Evolutionary conservation across 1,140 invertebrate species (phyloP).

Genomic region (Hesperophylax magnus): DNA sequence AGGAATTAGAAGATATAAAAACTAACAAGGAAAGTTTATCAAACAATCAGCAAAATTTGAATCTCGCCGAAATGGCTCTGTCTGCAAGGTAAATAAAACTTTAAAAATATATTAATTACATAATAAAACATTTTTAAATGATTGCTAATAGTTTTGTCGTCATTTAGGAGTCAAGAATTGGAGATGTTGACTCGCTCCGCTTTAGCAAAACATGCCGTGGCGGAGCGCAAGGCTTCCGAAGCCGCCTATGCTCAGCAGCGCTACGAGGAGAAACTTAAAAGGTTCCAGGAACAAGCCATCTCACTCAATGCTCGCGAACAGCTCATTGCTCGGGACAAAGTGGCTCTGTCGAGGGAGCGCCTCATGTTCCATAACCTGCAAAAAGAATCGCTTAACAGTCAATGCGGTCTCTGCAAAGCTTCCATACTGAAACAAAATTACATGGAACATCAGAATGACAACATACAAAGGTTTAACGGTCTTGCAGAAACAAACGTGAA

Average conservation of each 20-base stretch:
- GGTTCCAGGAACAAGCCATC: conserved; percentile 67
- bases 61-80: conserved; percentile 65
- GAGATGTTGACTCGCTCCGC: conserved; percentile 66
- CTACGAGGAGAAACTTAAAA: conserved; percentile 67
- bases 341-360: conserved; percentile 66
- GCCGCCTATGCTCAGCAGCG: conserved; percentile 65
- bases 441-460: conserved; percentile 33
- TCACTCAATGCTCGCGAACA: conserved; percentile 67
- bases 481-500: conserved; percentile 34
- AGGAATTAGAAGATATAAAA: conserved; percentile 64
- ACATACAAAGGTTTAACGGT: conserved; percentile 41
- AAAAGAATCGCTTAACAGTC: conserved; percentile 63
- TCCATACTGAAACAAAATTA: conserved; percentile 14
- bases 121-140: background rate
- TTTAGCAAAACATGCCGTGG: conserved; percentile 66
- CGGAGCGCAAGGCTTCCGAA: conserved; percentile 66
- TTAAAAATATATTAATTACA: background rate
- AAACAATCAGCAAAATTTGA: conserved; percentile 64
- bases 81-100: conserved; percentile 62
- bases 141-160: background rate
- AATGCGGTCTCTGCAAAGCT: conserved; percentile 65
- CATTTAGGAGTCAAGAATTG: conserved; percentile 64
- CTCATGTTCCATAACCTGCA: conserved; percentile 66
- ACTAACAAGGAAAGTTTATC: conserved; percentile 64
- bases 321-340: conserved; percentile 69